Conservation (phyloP, 2,888 invertebrate genomes). For the Ormyrus rosae region DNA sequence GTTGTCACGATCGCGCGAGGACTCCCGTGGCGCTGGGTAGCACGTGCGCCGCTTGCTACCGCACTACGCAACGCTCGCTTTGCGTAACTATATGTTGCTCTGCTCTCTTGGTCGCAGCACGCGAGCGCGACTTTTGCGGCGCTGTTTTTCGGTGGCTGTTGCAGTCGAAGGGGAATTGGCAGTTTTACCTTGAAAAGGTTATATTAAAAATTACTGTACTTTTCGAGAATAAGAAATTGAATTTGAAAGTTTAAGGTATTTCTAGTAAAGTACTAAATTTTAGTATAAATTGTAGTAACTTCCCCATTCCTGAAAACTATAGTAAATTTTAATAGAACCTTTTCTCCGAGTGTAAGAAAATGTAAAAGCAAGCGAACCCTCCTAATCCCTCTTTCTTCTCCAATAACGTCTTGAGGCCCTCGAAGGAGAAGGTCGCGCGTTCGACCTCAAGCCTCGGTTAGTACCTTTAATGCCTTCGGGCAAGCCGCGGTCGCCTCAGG, state of each 20-base stretch:
- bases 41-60: conserved; percentile 38
- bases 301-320: too few relatives aligned
- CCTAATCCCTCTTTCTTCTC: conserved; percentile 28
- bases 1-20: conserved; percentile 2
- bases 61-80: conserved; percentile 54
- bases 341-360: too few relatives aligned
- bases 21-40: conserved; percentile 34
- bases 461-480: conserved; percentile 37
- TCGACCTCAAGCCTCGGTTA: conserved; percentile 61
- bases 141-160: too few relatives aligned
- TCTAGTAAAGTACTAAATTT: too few relatives aligned
- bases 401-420: not conserved
- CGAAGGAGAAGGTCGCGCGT: conserved; percentile 62
- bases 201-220: too few relatives aligned
- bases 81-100: conserved; percentile 54
- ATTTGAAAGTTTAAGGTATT: too few relatives aligned
- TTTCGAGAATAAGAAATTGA: too few relatives aligned
- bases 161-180: too few relatives aligned
- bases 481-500: conserved; percentile 11
- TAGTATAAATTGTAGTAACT: too few relatives aligned
- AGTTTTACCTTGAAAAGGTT: too few relatives aligned
- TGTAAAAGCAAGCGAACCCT: too few relatives aligned
- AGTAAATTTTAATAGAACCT: too few relatives aligned
- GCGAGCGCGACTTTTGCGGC: conserved; percentile 31
- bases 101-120: not conserved